Evolutionary conservation across 2,797 vertebrate genomes (phyloP).

Genomic region (Paramormyrops hopkinsi): DNA sequence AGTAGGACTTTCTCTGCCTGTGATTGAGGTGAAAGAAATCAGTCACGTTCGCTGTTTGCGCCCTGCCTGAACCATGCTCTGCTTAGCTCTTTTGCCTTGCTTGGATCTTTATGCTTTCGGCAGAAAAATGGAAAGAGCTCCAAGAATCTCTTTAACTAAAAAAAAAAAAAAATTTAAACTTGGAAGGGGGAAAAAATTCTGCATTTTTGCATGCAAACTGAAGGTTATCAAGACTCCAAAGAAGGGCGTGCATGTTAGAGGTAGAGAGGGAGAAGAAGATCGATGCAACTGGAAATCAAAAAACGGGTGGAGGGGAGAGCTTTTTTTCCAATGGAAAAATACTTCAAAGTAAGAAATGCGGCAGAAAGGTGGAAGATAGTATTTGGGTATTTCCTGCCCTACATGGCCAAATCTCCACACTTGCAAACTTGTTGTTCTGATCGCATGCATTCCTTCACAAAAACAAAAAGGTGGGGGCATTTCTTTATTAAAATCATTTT

Average conservation of each 20-base stretch:
- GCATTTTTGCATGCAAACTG: constrained; percentile 91
- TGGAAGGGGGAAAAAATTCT: constrained; percentile 52
- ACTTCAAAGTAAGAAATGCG: constrained; percentile 55
- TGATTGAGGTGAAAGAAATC: constrained; percentile 49
- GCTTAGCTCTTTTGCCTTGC: constrained; percentile 32
- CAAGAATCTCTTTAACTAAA: constrained; percentile 54
- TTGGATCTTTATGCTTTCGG: constrained; percentile 20
- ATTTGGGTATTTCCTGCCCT: constrained; percentile 63
- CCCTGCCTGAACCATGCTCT: constrained; percentile 72
- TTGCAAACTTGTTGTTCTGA: constrained; percentile 74
- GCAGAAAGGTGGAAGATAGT: constrained; percentile 61
- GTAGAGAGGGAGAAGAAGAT: constrained; percentile 65
- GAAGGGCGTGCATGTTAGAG: constrained; percentile 91
- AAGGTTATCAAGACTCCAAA: constrained; percentile 83
- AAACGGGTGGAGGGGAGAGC: constrained; percentile 43
- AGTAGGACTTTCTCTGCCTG: constrained; percentile 87
- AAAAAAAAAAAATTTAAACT: constrained; percentile 53
- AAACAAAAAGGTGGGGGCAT: constrained; percentile 39
- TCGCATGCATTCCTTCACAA: constrained; percentile 85
- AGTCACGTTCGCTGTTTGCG: constrained; percentile 42
- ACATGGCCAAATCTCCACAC: constrained; percentile 64
- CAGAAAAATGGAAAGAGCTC: constrained; percentile 48
- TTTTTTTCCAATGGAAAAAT: constrained; percentile 52
- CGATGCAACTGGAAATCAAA: constrained; percentile 85
- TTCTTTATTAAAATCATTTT: constrained; percentile 42